A percentile compares a stretch with the other conserved stretches of the same genome.
Conservation (phyloP, 1,140 invertebrate genomes). For the Venustaconcha ellipsiformis region DNA sequence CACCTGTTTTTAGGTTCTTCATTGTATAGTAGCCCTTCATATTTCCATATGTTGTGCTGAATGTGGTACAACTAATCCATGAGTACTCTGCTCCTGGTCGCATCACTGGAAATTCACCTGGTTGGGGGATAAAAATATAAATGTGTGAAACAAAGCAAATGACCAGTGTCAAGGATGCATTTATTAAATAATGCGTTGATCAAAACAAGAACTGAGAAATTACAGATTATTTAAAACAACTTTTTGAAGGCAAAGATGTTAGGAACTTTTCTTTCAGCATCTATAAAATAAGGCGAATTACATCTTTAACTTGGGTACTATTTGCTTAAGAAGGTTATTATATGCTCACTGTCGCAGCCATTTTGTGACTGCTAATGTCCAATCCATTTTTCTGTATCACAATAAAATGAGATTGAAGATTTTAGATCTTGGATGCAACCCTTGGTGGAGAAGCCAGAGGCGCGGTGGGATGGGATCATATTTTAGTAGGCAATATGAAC, state of each 20-base stretch:
- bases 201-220: not conserved
- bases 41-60: conserved; percentile 56
- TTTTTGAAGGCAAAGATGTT: not conserved
- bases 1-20: conserved; percentile 50
- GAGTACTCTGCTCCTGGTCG: conserved; percentile 49
- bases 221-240: not conserved
- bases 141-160: not conserved
- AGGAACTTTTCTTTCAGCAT: no score
- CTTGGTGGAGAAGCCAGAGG: no score
- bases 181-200: not conserved
- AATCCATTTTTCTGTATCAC: no score
- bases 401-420: no score
- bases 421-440: no score
- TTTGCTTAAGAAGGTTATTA: no score
- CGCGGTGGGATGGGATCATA: no score
- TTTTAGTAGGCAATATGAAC: no score
- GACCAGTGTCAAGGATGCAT: not conserved
- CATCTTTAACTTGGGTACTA: no score
- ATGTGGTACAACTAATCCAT: conserved; percentile 56
- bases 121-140: not conserved
- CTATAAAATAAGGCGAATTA: no score
- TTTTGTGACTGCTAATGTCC: no score
- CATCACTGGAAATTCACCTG: conserved; percentile 59
- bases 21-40: conserved; percentile 58
- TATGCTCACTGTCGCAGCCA: no score